Evolutionary conservation across 2,113 vertebrate species (phyloP).

Genomic region (Alexandromys fortis): DNA sequence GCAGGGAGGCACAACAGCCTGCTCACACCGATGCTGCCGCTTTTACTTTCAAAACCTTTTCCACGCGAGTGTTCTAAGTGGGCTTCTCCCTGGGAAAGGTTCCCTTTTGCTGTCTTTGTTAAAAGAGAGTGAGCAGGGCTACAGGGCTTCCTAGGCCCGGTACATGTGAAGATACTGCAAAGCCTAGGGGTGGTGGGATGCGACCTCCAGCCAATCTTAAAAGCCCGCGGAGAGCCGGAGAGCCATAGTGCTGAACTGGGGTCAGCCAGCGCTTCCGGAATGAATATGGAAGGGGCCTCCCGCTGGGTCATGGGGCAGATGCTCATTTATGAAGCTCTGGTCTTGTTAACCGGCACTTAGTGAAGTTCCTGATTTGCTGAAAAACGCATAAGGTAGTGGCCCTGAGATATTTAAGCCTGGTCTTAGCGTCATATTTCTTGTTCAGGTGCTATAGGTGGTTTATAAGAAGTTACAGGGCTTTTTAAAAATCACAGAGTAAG

Average conservation of each 20-base stretch:
- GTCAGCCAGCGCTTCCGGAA: conserved; percentile 72
- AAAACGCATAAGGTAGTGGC: conserved; percentile 66
- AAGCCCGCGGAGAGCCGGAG: conserved; percentile 35
- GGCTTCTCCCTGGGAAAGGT: neutral
- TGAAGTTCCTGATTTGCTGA: conserved; percentile 57
- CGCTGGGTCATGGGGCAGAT: conserved; percentile 76
- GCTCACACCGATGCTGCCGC: neutral
- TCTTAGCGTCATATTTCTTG: conserved; percentile 73
- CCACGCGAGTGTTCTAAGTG: neutral
- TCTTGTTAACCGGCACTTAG: conserved; percentile 76
- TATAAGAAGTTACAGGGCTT: conserved; percentile 72
- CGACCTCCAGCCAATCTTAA: conserved; percentile 67
- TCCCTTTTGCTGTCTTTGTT: conserved; percentile 54
- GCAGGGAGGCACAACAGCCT: neutral
- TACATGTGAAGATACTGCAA: neutral
- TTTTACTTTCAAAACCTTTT: neutral
- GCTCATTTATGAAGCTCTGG: conserved; percentile 67
- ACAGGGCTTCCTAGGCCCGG: neutral
- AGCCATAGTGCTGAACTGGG: neutral
- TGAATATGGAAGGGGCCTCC: conserved; percentile 73
- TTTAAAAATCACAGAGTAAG: conserved; percentile 76
- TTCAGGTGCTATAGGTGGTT: conserved; percentile 69
- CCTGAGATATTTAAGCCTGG: conserved; percentile 73
- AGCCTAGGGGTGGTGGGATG: neutral
- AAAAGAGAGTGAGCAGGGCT: conserved; percentile 39